These are phyloP conservation scores for Enteromius trimaculatus DNA, from an alignment of 2,797 vertebrate species.

Conservation along the genomic window DNA sequence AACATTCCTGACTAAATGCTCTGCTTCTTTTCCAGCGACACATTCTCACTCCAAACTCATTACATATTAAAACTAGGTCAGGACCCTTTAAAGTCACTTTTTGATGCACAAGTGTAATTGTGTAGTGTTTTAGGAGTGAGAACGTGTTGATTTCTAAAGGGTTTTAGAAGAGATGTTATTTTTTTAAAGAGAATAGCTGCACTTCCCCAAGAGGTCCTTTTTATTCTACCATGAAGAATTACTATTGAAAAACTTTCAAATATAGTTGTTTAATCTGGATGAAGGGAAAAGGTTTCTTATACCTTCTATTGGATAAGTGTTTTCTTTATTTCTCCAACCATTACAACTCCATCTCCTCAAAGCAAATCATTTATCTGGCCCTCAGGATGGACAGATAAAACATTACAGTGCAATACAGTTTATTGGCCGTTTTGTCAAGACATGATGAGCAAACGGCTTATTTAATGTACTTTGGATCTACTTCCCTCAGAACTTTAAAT, in stretches of 20 bases:
- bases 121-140: too few relatives aligned
- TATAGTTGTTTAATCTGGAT: not conserved
- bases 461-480: not conserved
- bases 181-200: not conserved
- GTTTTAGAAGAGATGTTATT: not conserved
- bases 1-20: not conserved
- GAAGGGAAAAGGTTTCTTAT: not conserved
- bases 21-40: not conserved
- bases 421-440: not conserved
- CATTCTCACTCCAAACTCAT: too few relatives aligned
- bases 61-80: too few relatives aligned
- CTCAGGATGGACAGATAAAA: not conserved
- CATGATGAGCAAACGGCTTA: not conserved
- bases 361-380: not conserved
- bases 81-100: too few relatives aligned
- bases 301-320: not conserved
- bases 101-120: too few relatives aligned
- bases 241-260: not conserved
- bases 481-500: not conserved
- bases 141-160: not conserved
- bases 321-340: not conserved
- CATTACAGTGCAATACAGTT: not conserved
- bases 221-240: not conserved
- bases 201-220: not conserved
- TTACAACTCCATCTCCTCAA: not conserved